Base-by-base conservation (phyloP, 2,797 vertebrate species). In the Crypturellus tataupa region DNA sequence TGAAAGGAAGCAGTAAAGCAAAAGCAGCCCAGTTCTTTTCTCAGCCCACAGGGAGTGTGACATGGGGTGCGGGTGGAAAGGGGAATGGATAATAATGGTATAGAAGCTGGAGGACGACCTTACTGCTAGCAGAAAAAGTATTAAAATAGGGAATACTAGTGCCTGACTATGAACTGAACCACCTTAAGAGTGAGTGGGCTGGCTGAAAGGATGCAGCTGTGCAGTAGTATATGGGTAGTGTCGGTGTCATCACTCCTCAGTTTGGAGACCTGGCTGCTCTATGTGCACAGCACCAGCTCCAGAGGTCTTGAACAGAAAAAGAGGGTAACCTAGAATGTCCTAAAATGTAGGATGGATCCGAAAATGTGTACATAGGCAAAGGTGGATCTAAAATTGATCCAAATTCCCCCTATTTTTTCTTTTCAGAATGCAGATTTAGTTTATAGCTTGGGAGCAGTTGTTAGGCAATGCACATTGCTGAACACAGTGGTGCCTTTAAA, bases 141-240 rank as follows among this genome's bases (percentile, higher is more conserved):
- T 15, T 16, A 46, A 25, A n/a, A 17, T 51, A 21, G 42, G 24
- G 25, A 62, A 47, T 21, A 4, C 18, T 53, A 31, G 51, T 73
- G 21, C 35, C 53, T 56, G 47, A 15, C 19, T 25, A 35, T 31
- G 14, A 44, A 35, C 6, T 70, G 53, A 60, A 47, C 14, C 35
- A 29, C 40, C 6, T 17, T 64, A 40, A 65, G 56, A 73, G 31
- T 0, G 0, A 70, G 31, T 18, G 35, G 19, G 16, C 29, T 40
- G 29, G 29, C 59, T 81, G 23, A 67, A 71, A 55, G 24, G 29
- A 35, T 33, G 47, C 2, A 4, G 17, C 35, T 81, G 25, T 81
- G 53, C 58, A 67, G 46, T 44, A 40, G 78, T 53, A 10, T 27
- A 9, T 55, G 69, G 33, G 55, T 37, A 12, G 24, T 72, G 44